Conservation (phyloP, 2,888 invertebrate species). For the Cerastis rubricosa region DNA sequence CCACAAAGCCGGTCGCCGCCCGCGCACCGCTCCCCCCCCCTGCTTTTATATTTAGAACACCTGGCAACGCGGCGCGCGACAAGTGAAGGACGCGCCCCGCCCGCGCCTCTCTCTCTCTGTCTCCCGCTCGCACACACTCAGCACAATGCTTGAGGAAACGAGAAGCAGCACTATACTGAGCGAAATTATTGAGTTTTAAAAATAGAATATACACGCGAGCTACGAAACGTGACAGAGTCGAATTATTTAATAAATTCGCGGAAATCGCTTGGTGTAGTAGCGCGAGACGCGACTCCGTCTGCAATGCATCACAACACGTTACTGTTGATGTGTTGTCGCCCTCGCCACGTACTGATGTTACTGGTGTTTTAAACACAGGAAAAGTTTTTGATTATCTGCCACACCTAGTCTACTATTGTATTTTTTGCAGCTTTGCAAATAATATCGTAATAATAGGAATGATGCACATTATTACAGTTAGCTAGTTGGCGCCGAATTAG, state of each 20-base stretch:
- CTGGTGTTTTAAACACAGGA: not conserved
- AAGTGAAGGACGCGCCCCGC: constrained; percentile 86
- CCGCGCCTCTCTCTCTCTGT: constrained; percentile 64
- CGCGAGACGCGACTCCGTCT: constrained; percentile 49
- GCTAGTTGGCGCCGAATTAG: not conserved
- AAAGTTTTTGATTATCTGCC: not conserved
- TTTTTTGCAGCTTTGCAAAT: not conserved
- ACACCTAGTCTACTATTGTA: not conserved
- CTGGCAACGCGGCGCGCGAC: constrained; percentile 79
- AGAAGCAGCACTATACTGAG: constrained; percentile 73
- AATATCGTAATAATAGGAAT: not conserved
- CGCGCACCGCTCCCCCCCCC: constrained; percentile 61
- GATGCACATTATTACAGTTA: not conserved
- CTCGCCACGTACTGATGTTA: not conserved
- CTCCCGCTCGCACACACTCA: constrained; percentile 69
- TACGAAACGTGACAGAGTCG: constrained; percentile 76
- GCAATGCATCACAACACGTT: constrained; percentile 42
- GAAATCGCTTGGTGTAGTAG: constrained; percentile 60
- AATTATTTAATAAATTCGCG: constrained; percentile 73
- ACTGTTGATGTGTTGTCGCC: constrained; percentile 9
- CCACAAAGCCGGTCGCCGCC: constrained; percentile 71
- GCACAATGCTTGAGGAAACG: constrained; percentile 57
- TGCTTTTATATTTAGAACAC: constrained; percentile 75
- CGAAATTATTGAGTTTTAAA: constrained; percentile 81
- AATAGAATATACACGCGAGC: constrained; percentile 86